Evolutionary conservation across 2,888 invertebrate genomes (phyloP).

Genomic region (Papilio demoleus): DNA sequence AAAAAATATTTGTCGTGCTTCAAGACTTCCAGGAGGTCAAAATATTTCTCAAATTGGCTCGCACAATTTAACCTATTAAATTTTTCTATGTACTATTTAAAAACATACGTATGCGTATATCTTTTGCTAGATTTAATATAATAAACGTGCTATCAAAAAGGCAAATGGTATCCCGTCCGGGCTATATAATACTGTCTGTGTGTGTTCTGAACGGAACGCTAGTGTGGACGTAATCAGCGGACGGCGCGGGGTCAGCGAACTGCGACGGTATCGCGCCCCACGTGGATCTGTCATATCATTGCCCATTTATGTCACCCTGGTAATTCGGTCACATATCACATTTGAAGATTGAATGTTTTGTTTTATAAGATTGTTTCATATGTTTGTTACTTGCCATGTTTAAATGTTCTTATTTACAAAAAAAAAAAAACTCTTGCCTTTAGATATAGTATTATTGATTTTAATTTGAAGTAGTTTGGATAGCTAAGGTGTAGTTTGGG

Average conservation of each 20-base stretch:
- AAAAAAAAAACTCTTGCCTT: no score
- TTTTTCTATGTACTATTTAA: not conserved
- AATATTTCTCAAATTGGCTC: no score
- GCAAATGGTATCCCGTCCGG: slow-evolving; percentile 21
- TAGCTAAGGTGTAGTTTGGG: no score
- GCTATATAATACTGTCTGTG: slow-evolving; percentile 12
- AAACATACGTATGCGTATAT: not conserved
- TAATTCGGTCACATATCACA: slow-evolving; percentile 1
- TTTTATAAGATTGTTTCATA: not conserved
- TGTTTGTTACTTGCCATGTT: no score
- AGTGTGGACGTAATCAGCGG: slow-evolving; percentile 49
- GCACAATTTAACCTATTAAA: no score
- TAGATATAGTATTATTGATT: no score
- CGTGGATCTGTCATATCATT: slow-evolving; percentile 35
- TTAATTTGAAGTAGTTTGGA: no score
- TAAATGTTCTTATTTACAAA: no score
- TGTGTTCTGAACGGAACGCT: slow-evolving; percentile 1
- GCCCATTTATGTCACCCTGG: slow-evolving; percentile 28
- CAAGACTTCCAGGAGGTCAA: no score
- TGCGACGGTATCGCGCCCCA: slow-evolving; percentile 39
- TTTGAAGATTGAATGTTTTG: not conserved
- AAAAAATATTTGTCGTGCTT: no score
- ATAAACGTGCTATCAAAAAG: slow-evolving; percentile 33
- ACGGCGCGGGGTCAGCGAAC: slow-evolving; percentile 49
- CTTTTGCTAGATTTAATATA: not conserved